phyloP scores from a whole-genome alignment of 2,113 vertebrate species.

The Pseudois nayaur region DNA sequence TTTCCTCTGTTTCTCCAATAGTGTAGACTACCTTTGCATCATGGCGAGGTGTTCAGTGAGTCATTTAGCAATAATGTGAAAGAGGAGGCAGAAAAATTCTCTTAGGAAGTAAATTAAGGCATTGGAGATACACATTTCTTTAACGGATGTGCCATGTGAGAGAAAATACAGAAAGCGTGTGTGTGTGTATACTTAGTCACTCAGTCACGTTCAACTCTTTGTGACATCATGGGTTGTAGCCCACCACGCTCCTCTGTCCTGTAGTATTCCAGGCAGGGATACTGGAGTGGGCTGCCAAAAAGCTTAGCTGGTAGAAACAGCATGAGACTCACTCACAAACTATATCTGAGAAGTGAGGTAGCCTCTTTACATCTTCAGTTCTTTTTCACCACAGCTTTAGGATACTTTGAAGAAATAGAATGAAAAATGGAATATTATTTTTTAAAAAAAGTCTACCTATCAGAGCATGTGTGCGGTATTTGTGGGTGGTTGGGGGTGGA shows the following conservation, averaged over 20 bases:
- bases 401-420: not conserved
- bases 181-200: not conserved
- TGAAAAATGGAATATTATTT: not conserved
- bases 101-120: not conserved
- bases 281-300: not conserved
- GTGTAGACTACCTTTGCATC: not conserved
- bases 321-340: not conserved
- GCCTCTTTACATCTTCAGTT: not conserved
- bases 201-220: not conserved
- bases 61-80: not conserved
- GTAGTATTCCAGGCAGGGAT: not conserved
- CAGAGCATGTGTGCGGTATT: not conserved
- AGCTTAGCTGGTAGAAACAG: not conserved
- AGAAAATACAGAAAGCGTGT: not conserved
- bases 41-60: not conserved
- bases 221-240: not conserved
- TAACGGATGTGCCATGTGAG: not conserved
- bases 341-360: not conserved
- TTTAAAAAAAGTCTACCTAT: not conserved
- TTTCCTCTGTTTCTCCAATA: not conserved
- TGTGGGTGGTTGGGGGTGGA: not conserved
- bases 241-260: not conserved
- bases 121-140: not conserved
- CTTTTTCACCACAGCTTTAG: not conserved
- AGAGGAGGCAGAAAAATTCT: not conserved